These are phyloP conservation scores for Meliscaeva auricollis DNA, from an alignment of 2,888 invertebrate species.

Conservation along the genomic window DNA sequence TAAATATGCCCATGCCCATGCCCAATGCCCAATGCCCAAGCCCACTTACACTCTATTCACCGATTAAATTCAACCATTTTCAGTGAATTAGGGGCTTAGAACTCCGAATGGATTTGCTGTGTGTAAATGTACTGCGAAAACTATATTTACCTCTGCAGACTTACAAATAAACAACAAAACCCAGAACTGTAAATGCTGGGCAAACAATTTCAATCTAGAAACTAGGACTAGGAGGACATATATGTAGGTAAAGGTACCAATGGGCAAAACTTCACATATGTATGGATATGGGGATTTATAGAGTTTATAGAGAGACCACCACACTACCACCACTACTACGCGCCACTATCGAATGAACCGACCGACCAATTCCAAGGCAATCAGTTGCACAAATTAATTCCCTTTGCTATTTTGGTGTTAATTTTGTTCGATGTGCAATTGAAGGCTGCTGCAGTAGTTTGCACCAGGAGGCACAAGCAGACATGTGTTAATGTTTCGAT, in stretches of 20 bases:
- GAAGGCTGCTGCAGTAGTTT: neutral
- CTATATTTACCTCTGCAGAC: slow-evolving; percentile 27
- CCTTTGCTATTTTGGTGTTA: slow-evolving; percentile 56
- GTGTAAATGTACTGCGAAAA: slow-evolving; percentile 32
- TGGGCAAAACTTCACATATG: slow-evolving; percentile 7
- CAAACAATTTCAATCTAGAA: slow-evolving; percentile 42
- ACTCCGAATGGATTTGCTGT: slow-evolving; percentile 46
- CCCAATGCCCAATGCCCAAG: neutral
- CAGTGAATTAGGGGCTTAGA: slow-evolving; percentile 46
- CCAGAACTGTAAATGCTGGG: slow-evolving; percentile 29
- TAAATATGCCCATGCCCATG: slow-evolving; percentile 14
- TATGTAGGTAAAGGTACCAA: neutral
- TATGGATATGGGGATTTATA: slow-evolving; percentile 37
- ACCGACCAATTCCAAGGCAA: slow-evolving; percentile 54
- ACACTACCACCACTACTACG: neutral
- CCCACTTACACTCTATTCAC: slow-evolving; percentile 33
- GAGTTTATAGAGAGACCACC: slow-evolving; percentile 23
- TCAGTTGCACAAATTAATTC: slow-evolving; percentile 60
- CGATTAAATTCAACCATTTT: slow-evolving; percentile 62
- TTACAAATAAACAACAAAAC: slow-evolving; percentile 35
- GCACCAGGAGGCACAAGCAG: neutral
- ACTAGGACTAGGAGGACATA: neutral
- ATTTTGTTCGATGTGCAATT: slow-evolving; percentile 25
- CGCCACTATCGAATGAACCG: neutral
- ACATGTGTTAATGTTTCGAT: slow-evolving; percentile 29